A percentile compares a stretch with the other conserved stretches of the same genome.
These are phyloP conservation scores for Rhabditoides inermis DNA, from an alignment of 2,888 invertebrate genomes.

Conservation along the genomic window DNA sequence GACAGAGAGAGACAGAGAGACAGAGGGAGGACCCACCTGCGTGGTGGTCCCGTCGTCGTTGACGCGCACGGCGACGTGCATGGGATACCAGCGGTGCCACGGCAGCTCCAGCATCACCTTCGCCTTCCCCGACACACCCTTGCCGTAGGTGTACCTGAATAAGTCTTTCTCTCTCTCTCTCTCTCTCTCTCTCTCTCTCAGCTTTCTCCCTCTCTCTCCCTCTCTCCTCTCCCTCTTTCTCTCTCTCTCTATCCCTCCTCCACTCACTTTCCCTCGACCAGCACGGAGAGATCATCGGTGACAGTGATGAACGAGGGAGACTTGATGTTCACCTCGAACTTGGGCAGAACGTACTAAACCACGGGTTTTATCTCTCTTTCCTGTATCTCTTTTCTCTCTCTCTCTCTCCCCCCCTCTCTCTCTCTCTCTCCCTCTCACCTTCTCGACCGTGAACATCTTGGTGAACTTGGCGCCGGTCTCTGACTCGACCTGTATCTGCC, in stretches of 20 bases:
- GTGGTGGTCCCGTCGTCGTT: constrained; percentile 21
- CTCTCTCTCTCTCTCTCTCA: background rate
- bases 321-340: constrained; percentile 78
- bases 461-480: constrained; percentile 33
- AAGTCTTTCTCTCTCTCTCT: too few species aligned
- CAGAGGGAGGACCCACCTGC: constrained; percentile 2
- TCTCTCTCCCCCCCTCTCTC: background rate
- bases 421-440: constrained; percentile 60
- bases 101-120: constrained; percentile 47
- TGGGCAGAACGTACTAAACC: constrained; percentile 67
- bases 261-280: constrained; percentile 72
- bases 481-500: constrained; percentile 50
- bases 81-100: constrained; percentile 37
- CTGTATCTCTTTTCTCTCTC: background rate
- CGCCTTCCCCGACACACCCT: constrained; percentile 60
- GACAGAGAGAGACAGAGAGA: background rate
- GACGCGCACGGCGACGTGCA: constrained; percentile 13
- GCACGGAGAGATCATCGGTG: constrained; percentile 70
- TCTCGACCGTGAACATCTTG: constrained; percentile 73
- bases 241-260: background rate
- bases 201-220: too few species aligned
- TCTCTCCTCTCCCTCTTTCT: background rate
- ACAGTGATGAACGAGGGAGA: constrained; percentile 74
- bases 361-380: background rate
- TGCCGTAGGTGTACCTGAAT: constrained; percentile 62